phyloP scores from a whole-genome alignment of 2,113 vertebrate species.

The Mesitornis unicolor region DNA sequence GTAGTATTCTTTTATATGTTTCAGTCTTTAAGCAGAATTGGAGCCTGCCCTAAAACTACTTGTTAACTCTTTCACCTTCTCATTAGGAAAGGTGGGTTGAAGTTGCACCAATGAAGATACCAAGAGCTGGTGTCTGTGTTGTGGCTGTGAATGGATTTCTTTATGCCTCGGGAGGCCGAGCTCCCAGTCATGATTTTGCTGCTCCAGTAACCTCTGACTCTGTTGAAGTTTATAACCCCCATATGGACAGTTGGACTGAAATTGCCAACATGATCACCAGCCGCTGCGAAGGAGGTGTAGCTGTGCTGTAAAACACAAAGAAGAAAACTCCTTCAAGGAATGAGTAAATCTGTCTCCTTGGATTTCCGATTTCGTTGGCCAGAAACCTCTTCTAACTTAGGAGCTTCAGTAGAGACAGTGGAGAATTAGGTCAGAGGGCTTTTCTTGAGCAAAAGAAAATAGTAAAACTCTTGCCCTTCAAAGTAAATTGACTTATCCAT shows the following conservation, averaged over 20 bases:
- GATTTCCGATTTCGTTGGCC: neutral
- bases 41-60: neutral
- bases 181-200: slow-evolving; percentile 89
- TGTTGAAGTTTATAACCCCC: slow-evolving; percentile 96
- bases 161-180: slow-evolving; percentile 89
- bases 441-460: neutral
- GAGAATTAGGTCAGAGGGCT: neutral
- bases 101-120: slow-evolving; percentile 88
- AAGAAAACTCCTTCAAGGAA: slow-evolving; percentile 11
- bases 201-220: slow-evolving; percentile 93
- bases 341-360: neutral
- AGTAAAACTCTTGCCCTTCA: neutral
- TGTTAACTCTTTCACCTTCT: neutral
- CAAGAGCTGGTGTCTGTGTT: slow-evolving; percentile 90
- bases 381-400: neutral
- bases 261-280: slow-evolving; percentile 97
- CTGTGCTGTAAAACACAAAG: slow-evolving; percentile 81
- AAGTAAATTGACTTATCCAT: neutral
- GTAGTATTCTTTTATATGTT: neutral
- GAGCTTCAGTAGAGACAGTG: neutral
- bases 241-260: slow-evolving; percentile 93
- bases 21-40: neutral
- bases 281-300: slow-evolving; percentile 92
- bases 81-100: slow-evolving; percentile 92
- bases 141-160: slow-evolving; percentile 91